Percentiles rank a stretch among this genome's conserved stretches.
Conservation (phyloP, 92 coral and sea anemone species). For the Muricea muricata region DNA sequence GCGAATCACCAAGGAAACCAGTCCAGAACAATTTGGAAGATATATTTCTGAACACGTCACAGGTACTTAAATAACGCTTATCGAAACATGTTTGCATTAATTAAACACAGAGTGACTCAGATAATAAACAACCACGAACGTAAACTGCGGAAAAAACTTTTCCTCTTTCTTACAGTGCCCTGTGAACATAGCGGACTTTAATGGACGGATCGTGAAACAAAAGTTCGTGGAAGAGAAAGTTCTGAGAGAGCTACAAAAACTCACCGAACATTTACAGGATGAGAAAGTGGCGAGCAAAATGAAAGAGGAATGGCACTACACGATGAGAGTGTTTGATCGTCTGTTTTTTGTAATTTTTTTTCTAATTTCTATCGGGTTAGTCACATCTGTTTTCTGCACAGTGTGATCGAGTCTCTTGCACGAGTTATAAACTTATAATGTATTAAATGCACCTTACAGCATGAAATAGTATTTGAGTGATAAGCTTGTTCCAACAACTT, state of each 20-base stretch:
- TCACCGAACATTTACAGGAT: neutral
- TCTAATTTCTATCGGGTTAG: conserved; percentile 64
- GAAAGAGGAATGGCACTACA: conserved; percentile 83
- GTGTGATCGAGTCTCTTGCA: neutral
- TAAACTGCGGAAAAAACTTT: no score
- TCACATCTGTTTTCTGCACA: conserved; percentile 53
- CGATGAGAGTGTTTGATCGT: conserved; percentile 76
- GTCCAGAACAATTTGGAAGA: neutral
- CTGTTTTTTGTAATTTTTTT: conserved; percentile 78
- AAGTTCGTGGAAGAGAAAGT: neutral
- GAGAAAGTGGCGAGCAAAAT: neutral
- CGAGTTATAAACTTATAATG: no score
- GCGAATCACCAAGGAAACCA: neutral
- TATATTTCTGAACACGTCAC: neutral
- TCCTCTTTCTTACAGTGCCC: no score
- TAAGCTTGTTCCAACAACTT: no score
- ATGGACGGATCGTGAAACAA: no score
- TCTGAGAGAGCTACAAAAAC: neutral
- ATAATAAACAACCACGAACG: no score
- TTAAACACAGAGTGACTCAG: no score
- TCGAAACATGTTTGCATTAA: no score
- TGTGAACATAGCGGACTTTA: neutral
- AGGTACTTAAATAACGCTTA: neutral
- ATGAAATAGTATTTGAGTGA: no score
- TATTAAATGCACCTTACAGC: no score